These are phyloP conservation scores for Trachelipus rathkii DNA, from an alignment of 1,140 invertebrate genomes.

Conservation along the genomic window DNA sequence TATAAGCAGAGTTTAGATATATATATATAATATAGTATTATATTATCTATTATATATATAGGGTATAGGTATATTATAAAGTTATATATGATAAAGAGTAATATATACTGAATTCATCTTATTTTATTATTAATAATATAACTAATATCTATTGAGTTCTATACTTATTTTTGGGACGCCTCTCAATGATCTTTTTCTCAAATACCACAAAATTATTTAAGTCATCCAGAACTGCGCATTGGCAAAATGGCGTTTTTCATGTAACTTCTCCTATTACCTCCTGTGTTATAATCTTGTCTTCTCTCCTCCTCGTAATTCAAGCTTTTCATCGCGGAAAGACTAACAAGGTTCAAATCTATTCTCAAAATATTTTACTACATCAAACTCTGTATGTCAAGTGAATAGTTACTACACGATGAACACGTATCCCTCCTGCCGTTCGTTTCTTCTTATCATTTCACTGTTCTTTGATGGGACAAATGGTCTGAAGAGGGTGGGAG, in stretches of 20 bases:
- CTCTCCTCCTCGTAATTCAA: not conserved
- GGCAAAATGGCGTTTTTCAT: conserved; percentile 4
- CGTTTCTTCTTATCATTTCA: not conserved
- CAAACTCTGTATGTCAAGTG: not conserved
- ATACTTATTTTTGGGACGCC: no score
- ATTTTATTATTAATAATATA: no score
- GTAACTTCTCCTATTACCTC: not conserved
- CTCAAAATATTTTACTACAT: not conserved
- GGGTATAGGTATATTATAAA: no score
- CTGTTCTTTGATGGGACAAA: not conserved
- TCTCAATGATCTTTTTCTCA: no score
- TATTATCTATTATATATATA: no score
- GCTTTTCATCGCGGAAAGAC: not conserved
- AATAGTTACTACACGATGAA: not conserved
- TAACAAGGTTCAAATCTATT: not conserved
- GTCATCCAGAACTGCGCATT: not conserved
- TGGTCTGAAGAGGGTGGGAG: conserved; percentile 9
- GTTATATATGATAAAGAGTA: no score
- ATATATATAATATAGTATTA: no score
- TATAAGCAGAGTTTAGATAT: no score
- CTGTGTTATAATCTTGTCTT: not conserved
- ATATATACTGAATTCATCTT: no score
- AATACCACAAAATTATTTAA: not conserved
- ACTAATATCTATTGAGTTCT: no score
- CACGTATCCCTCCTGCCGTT: not conserved